These are phyloP conservation scores for Blastobasis adustella DNA, from an alignment of 2,888 invertebrate species.

Conservation along the genomic window DNA sequence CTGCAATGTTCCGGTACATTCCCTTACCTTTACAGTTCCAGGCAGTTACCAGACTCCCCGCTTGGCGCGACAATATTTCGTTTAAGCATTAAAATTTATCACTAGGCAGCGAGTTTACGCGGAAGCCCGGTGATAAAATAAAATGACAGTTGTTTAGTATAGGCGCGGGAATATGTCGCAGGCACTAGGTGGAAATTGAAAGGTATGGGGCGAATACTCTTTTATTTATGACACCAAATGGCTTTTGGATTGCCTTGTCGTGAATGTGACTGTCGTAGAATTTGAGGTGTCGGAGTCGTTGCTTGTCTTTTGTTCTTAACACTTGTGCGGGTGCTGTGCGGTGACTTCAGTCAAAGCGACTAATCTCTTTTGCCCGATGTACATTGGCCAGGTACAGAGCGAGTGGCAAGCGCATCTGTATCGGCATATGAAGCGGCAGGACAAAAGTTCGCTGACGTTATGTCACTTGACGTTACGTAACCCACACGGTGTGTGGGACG, in stretches of 20 bases:
- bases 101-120: slow-evolving; percentile 61
- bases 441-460: too few relatives aligned
- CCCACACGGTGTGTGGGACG: too few relatives aligned
- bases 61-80: slow-evolving; percentile 58
- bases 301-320: not conserved
- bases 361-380: too few relatives aligned
- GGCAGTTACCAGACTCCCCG: too few relatives aligned
- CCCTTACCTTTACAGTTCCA: too few relatives aligned
- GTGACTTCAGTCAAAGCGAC: too few relatives aligned
- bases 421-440: too few relatives aligned
- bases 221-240: slow-evolving; percentile 69
- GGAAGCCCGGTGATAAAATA: slow-evolving; percentile 71
- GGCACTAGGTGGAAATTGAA: slow-evolving; percentile 64
- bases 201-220: slow-evolving; percentile 67
- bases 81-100: slow-evolving; percentile 70
- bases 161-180: slow-evolving; percentile 53
- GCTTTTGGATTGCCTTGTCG: slow-evolving; percentile 63
- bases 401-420: too few relatives aligned
- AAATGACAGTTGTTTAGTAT: slow-evolving; percentile 74
- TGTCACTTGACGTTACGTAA: too few relatives aligned
- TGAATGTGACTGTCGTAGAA: slow-evolving; percentile 22
- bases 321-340: too few relatives aligned
- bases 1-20: too few relatives aligned
- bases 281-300: slow-evolving; percentile 16
- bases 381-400: too few relatives aligned